These are phyloP conservation scores for Pontoporia blainvillei DNA, from an alignment of 2,113 vertebrate species.

Conservation along the genomic window DNA sequence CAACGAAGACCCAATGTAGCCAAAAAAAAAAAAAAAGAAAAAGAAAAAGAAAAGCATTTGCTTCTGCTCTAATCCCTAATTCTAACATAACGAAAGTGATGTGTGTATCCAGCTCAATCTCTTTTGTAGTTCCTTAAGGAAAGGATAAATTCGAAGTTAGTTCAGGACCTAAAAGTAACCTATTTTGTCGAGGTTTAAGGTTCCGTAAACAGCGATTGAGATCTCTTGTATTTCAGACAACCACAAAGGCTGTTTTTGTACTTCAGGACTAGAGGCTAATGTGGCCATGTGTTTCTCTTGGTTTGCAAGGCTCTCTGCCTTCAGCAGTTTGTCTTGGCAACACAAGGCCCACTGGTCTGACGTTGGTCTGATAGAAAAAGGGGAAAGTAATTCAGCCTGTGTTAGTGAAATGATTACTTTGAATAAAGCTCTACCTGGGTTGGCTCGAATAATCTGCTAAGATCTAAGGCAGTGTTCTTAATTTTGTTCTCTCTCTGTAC, in stretches of 20 bases:
- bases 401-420: slow-evolving; percentile 28
- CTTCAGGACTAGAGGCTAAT: slow-evolving; percentile 22
- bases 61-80: background rate
- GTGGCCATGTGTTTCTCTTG: slow-evolving; percentile 5
- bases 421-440: background rate
- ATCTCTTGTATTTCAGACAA: slow-evolving; percentile 4
- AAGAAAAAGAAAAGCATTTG: background rate
- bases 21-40: no score
- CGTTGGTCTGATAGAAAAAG: background rate
- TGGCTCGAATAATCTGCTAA: background rate
- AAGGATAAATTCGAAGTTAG: background rate
- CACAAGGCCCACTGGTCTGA: slow-evolving; percentile 33
- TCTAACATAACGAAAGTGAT: slow-evolving; percentile 28
- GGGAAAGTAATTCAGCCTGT: slow-evolving; percentile 22
- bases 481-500: background rate
- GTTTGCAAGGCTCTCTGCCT: background rate
- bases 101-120: background rate
- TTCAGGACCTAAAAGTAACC: slow-evolving; percentile 42
- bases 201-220: slow-evolving; percentile 49
- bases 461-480: background rate
- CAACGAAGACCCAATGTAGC: no score
- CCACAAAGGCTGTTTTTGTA: slow-evolving; percentile 40
- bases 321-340: slow-evolving; percentile 43
- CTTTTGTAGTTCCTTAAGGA: slow-evolving; percentile 27
- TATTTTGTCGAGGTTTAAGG: slow-evolving; percentile 51